Percentiles rank a stretch among this genome's conserved stretches.
phyloP scores from a whole-genome alignment of 1,140 invertebrate species.

The Cyrtorhinus lividipennis region DNA sequence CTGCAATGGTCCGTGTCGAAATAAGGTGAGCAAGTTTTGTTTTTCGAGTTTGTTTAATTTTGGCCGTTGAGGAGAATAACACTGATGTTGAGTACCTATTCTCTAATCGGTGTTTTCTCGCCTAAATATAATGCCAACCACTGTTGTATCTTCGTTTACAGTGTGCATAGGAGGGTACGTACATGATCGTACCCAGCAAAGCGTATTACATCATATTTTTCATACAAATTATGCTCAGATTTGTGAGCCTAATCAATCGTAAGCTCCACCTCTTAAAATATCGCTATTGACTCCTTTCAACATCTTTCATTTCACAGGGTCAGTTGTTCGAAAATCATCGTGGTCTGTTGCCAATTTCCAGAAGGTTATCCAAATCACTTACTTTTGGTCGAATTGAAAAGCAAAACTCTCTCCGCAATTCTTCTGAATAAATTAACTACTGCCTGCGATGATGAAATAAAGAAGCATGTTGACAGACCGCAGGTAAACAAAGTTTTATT shows the following conservation, averaged over 20 bases:
- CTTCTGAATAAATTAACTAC: slow-evolving; percentile 44
- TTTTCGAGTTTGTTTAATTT: slow-evolving; percentile 16
- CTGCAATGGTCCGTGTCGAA: slow-evolving; percentile 46
- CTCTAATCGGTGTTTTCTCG: too few species aligned
- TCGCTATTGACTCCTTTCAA: too few species aligned
- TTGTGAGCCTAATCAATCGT: too few species aligned
- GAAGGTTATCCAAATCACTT: slow-evolving; percentile 38
- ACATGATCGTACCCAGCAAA: too few species aligned
- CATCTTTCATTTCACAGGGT: slow-evolving; percentile 38
- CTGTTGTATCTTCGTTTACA: too few species aligned
- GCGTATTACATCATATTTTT: too few species aligned
- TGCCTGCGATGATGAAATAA: slow-evolving; percentile 49
- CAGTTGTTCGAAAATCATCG: slow-evolving; percentile 44
- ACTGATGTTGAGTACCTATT: background rate
- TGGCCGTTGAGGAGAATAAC: background rate
- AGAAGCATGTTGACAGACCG: slow-evolving; percentile 42
- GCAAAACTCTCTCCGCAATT: slow-evolving; percentile 48
- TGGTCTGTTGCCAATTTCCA: slow-evolving; percentile 51
- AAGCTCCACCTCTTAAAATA: too few species aligned
- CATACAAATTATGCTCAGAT: too few species aligned
- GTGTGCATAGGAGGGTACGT: too few species aligned
- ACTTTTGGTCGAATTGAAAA: slow-evolving; percentile 51
- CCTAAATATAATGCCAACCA: too few species aligned
- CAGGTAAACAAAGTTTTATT: too few species aligned
- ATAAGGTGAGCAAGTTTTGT: slow-evolving; percentile 37